Evolutionary conservation across 64 coral and sea anemone genomes (phyloP).

Genomic region (Actinia equina): DNA sequence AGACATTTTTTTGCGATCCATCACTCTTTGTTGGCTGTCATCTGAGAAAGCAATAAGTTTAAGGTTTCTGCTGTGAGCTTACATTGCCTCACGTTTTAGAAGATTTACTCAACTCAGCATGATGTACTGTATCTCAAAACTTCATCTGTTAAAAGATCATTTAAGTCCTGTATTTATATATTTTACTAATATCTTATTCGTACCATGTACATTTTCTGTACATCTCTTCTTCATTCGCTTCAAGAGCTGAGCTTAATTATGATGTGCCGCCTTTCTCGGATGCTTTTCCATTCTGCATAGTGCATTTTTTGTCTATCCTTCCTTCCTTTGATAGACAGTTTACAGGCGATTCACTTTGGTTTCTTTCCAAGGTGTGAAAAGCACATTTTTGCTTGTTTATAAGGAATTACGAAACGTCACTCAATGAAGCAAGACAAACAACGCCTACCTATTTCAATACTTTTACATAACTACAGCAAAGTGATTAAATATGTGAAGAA

Average conservation of each 20-base stretch:
- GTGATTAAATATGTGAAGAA: neutral
- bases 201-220: neutral
- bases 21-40: constrained; percentile 51
- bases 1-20: constrained; percentile 65
- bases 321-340: neutral
- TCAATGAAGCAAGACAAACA: neutral
- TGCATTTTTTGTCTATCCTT: neutral
- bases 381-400: constrained; percentile 2
- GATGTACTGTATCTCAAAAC: neutral
- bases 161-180: neutral
- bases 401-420: neutral
- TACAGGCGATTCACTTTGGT: neutral
- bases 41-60: neutral
- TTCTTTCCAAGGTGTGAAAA: neutral
- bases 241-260: neutral
- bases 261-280: neutral
- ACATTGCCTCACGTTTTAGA: neutral
- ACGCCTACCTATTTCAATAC: neutral
- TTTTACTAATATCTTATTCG: no score
- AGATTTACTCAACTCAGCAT: neutral
- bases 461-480: neutral
- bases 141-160: neutral
- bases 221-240: neutral
- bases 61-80: neutral
- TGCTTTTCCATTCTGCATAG: neutral